Conservation (phyloP, 2,888 invertebrate species). For the Cacoxenus indagator region DNA sequence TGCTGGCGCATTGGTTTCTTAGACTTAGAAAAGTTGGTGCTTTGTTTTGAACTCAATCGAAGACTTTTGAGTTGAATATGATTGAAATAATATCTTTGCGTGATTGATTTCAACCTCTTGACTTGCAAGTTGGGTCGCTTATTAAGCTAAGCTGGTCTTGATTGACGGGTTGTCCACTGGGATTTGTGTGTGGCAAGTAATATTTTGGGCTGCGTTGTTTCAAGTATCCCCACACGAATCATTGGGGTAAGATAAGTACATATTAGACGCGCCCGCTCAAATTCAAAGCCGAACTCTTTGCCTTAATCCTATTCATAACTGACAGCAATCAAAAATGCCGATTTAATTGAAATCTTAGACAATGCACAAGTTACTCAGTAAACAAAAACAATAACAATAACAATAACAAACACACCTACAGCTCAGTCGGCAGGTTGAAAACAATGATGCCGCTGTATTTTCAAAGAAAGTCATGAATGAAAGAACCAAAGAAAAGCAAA, state of each 20-base stretch:
- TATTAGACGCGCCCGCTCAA: no score
- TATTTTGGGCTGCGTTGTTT: not conserved
- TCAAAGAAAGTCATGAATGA: conserved; percentile 7
- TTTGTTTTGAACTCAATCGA: not conserved
- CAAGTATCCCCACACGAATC: not conserved
- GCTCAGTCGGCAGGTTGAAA: not conserved
- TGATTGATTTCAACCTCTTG: conserved; percentile 23
- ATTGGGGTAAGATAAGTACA: no score
- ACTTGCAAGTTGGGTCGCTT: conserved; percentile 1
- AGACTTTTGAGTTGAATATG: no score
- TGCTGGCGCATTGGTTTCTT: not conserved
- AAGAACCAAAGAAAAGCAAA: conserved; percentile 45
- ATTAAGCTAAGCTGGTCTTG: not conserved
- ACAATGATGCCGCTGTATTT: not conserved
- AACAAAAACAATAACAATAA: not conserved
- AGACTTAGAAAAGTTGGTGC: not conserved
- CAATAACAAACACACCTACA: not conserved
- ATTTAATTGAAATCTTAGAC: conserved; percentile 8
- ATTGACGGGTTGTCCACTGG: conserved; percentile 1
- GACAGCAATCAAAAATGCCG: conserved; percentile 6
- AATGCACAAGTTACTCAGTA: conserved; percentile 1
- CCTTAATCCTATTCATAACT: not conserved
- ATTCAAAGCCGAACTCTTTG: not conserved
- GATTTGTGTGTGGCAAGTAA: not conserved
- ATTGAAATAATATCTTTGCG: conserved; percentile 19